Conservation (phyloP, 53 echinoderm and acorn worm species). For the Patiria pectinifera region DNA sequence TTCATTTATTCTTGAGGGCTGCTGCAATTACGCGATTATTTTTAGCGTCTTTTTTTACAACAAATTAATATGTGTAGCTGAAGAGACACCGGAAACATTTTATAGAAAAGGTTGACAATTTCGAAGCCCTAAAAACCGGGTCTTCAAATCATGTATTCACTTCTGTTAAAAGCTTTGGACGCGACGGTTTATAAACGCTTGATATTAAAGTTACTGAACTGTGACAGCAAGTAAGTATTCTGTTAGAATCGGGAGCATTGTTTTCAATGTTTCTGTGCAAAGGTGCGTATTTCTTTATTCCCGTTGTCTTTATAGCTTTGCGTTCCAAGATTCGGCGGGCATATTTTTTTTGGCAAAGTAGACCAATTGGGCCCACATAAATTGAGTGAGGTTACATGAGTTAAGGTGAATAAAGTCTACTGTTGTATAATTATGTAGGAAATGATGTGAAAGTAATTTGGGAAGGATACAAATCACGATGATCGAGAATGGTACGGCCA, state of each 20-base stretch:
- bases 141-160: neutral
- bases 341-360: too few relatives aligned
- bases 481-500: too few relatives aligned
- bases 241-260: neutral
- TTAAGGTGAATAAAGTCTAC: too few relatives aligned
- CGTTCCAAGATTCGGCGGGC: too few relatives aligned
- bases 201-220: neutral
- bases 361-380: too few relatives aligned
- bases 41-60: neutral
- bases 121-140: neutral
- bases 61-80: too few relatives aligned
- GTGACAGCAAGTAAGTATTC: neutral
- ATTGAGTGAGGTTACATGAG: too few relatives aligned
- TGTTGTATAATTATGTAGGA: too few relatives aligned
- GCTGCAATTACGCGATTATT: neutral
- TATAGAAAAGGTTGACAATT: neutral
- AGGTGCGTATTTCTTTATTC: neutral
- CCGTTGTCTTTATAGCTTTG: too few relatives aligned
- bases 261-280: neutral
- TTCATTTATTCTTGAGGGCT: neutral
- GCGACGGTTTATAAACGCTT: neutral
- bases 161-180: neutral
- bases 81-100: neutral
- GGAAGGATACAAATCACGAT: too few relatives aligned
- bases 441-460: too few relatives aligned